Evolutionary conservation across 2,113 vertebrate genomes (phyloP).

Genomic region (Salvelinus fontinalis): DNA sequence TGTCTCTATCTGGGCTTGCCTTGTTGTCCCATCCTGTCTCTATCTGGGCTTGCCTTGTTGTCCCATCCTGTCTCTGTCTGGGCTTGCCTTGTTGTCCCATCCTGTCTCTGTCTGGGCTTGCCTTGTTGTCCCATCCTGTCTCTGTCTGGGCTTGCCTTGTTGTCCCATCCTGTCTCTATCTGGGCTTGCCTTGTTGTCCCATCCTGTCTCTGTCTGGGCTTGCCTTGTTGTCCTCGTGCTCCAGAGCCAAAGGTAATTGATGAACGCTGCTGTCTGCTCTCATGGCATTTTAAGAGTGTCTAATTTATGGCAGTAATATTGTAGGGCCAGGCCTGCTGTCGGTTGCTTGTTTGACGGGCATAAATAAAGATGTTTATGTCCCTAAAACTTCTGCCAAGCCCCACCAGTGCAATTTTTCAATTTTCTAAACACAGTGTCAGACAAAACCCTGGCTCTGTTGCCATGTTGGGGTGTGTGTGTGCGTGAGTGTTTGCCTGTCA

Average conservation of each 20-base stretch:
- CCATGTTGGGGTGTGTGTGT: neutral
- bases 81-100: too few relatives aligned
- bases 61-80: too few relatives aligned
- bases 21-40: too few relatives aligned
- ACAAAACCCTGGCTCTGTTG: neutral
- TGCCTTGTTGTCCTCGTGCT: neutral
- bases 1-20: too few relatives aligned
- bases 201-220: too few relatives aligned
- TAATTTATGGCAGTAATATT: slow-evolving; percentile 33
- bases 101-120: too few relatives aligned
- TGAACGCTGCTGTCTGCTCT: slow-evolving; percentile 11
- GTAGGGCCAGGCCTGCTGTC: slow-evolving; percentile 2
- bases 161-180: too few relatives aligned
- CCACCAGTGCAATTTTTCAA: neutral
- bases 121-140: too few relatives aligned
- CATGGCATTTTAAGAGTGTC: slow-evolving; percentile 26
- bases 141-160: too few relatives aligned
- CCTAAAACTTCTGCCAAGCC: neutral
- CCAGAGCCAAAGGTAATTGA: neutral
- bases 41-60: too few relatives aligned
- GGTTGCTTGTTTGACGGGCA: slow-evolving; percentile 15
- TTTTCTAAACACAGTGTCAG: slow-evolving; percentile 13
- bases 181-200: too few relatives aligned
- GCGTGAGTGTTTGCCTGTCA: neutral
- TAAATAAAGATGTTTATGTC: slow-evolving; percentile 23